Percentiles rank a stretch among this genome's conserved stretches.
Conservation (phyloP, 1,140 invertebrate genomes). For the Drosophila neocordata region DNA sequence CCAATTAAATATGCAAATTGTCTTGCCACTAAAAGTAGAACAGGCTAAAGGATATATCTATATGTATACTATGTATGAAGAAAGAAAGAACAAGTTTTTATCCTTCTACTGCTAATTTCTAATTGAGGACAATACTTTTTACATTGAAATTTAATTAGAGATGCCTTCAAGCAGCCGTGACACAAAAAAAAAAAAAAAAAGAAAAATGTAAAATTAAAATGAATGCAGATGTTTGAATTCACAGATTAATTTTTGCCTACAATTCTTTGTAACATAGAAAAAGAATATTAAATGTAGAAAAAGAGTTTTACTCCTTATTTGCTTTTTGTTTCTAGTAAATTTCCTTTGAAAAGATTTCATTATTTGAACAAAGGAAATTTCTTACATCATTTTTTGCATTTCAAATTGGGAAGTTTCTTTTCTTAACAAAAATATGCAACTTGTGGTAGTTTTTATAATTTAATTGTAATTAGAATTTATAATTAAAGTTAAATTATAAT, state of each 20-base stretch:
- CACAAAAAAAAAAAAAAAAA: not conserved
- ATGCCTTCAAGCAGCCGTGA: slow-evolving; percentile 34
- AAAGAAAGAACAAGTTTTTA: slow-evolving; percentile 23
- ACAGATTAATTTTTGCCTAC: slow-evolving; percentile 44
- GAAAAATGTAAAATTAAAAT: not conserved
- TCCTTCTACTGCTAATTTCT: slow-evolving; percentile 43
- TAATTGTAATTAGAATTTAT: too few species aligned
- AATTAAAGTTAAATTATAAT: too few species aligned
- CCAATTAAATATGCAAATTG: slow-evolving; percentile 60
- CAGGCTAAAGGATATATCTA: slow-evolving; percentile 4
- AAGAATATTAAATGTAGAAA: not conserved
- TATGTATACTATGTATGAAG: not conserved
- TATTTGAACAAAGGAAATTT: too few species aligned
- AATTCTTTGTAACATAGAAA: slow-evolving; percentile 7
- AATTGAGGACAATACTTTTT: slow-evolving; percentile 56
- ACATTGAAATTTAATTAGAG: slow-evolving; percentile 60
- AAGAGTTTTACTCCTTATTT: not conserved
- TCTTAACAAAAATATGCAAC: too few species aligned
- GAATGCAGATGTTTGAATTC: slow-evolving; percentile 38
- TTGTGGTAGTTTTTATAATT: too few species aligned
- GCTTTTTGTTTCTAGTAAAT: not conserved
- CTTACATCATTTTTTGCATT: too few species aligned
- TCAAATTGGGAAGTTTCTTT: too few species aligned
- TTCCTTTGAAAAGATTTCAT: too few species aligned
- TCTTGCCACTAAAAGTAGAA: slow-evolving; percentile 26